These are phyloP conservation scores for Petroica traversi DNA, from an alignment of 2,113 vertebrate species.

Conservation along the genomic window DNA sequence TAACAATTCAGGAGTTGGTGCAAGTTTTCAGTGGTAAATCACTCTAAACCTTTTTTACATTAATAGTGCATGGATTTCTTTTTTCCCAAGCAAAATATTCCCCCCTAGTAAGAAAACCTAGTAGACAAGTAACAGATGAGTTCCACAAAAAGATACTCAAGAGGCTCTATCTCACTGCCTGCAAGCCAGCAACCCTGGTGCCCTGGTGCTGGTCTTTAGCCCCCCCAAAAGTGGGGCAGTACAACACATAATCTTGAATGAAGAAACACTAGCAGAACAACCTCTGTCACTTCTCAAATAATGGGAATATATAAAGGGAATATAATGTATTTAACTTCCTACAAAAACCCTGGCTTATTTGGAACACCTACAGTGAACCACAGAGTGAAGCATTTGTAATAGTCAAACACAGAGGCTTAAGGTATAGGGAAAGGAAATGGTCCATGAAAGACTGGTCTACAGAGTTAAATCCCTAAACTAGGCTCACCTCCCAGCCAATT, in stretches of 20 bases:
- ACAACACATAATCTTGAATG: not conserved
- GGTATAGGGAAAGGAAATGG: constrained; percentile 42
- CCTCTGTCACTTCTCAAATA: not conserved
- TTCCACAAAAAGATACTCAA: not conserved
- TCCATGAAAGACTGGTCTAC: constrained; percentile 32
- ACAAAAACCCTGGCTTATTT: not conserved
- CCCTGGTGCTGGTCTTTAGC: not conserved
- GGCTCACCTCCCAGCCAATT: not conserved
- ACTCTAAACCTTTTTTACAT: not conserved
- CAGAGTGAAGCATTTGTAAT: constrained; percentile 24
- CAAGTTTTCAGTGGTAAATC: not conserved
- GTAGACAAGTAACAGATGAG: not conserved
- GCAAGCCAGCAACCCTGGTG: not conserved
- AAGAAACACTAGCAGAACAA: not conserved
- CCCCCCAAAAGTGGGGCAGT: not conserved
- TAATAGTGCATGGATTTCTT: not conserved
- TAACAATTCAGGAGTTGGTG: not conserved
- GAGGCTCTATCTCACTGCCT: not conserved
- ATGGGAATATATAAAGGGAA: not conserved
- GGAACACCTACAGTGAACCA: not conserved
- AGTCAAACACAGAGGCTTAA: constrained; percentile 21
- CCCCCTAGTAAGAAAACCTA: not conserved
- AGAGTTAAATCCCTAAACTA: constrained; percentile 45
- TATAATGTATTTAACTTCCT: not conserved
- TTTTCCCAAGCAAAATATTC: not conserved